Base-by-base conservation (phyloP, 2,888 invertebrate genomes). In the Plebejus argus region DNA sequence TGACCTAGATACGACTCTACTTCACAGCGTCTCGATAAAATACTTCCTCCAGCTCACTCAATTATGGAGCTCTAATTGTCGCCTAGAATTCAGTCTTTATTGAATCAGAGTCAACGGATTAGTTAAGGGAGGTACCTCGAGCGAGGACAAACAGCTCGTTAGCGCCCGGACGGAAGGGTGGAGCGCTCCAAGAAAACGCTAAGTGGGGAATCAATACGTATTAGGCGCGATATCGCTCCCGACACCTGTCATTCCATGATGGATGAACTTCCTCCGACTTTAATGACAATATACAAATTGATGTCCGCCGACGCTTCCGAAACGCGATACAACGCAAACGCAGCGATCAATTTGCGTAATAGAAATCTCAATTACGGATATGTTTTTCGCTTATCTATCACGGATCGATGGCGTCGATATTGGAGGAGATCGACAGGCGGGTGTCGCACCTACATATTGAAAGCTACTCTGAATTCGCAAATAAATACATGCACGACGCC, bases 211-310 rank as follows among this genome's bases (percentile, higher is more conserved):
- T 94, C 94, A 94, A 94, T 94, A 94, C 91, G 91, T 93, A 93
- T 93, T 93, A 93, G 92, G 92, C 91, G 92, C 89, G 92, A 92
- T 93, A 93, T 93, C 93, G 91, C 90, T 88, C 90, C 91, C 89
- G 86, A 88, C 88, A 88, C 88, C 89, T 92, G 93, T 93, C 93
- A 92, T 89, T 85, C 88, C 87, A 92, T 94, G 94, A 94, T 94
- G 92, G 94, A 94, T 94, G 94, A 92, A 92, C 90, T 92, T 92
- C 89, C 91, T 91, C 87, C 86, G 89, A 86, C 89, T 93, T 89
- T 91, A 91, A 93, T 93, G 94, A 94, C 93, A 93, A 94, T 94
- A 93, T 92, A 94, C 94, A 94, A 94, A 94, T 94, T 93, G 93
- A 92, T 90, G 91, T 90, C 92, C 91, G 90, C 87, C 86, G 87